phyloP scores from a whole-genome alignment of 2,888 invertebrate genomes.

The Tridacna crocea region DNA sequence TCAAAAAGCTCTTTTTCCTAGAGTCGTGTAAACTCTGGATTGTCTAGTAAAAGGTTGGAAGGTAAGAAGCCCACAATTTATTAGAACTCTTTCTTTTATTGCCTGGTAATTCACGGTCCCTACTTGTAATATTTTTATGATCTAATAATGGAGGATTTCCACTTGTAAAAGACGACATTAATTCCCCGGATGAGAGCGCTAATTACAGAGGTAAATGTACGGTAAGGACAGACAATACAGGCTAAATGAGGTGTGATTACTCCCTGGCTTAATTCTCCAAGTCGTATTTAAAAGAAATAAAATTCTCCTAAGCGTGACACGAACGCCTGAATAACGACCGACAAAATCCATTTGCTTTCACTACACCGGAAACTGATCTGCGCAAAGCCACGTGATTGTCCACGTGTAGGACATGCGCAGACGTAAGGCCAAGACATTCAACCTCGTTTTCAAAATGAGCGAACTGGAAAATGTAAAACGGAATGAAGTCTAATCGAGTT shows the following conservation, averaged over 20 bases:
- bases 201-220: constrained; percentile 12
- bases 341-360: constrained; percentile 45
- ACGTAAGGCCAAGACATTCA: constrained; percentile 38
- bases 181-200: not conserved
- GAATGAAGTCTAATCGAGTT: constrained; percentile 49
- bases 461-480: constrained; percentile 53
- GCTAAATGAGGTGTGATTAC: constrained; percentile 37
- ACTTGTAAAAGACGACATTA: constrained; percentile 3
- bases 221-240: constrained; percentile 25
- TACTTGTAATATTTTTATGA: too few species aligned
- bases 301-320: constrained; percentile 35
- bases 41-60: too few species aligned
- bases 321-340: constrained; percentile 37
- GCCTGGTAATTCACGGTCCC: too few species aligned
- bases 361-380: constrained; percentile 53
- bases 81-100: too few species aligned
- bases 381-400: constrained; percentile 45
- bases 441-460: constrained; percentile 45
- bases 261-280: constrained; percentile 28
- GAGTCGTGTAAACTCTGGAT: not conserved
- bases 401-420: constrained; percentile 36
- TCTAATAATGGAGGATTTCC: too few species aligned
- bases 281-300: constrained; percentile 46
- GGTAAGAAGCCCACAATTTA: too few species aligned
- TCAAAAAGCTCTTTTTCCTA: not conserved